These are phyloP conservation scores for Eupristina koningsbergeri DNA, from an alignment of 1,140 invertebrate genomes.

Conservation along the genomic window DNA sequence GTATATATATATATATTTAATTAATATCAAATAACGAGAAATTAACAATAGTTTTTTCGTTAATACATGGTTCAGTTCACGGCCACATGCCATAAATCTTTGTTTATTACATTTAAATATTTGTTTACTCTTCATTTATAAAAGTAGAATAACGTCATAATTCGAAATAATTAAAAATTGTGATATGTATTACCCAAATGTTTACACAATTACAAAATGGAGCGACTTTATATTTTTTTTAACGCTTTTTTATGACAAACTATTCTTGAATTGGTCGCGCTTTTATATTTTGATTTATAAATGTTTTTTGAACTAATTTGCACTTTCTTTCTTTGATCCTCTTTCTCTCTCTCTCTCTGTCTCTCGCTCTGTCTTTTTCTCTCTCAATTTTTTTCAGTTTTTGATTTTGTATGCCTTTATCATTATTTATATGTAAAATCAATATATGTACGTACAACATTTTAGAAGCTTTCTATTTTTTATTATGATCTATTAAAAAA, in stretches of 20 bases:
- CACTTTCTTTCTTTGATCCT: background rate
- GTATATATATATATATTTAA: background rate
- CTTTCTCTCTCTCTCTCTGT: background rate
- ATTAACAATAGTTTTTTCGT: background rate
- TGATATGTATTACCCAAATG: constrained; percentile 18
- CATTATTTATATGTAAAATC: no score
- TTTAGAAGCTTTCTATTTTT: no score
- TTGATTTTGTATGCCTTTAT: no score
- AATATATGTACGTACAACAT: no score
- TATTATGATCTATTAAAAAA: no score
- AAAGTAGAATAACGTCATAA: background rate
- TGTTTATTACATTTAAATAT: background rate
- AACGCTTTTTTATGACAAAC: background rate
- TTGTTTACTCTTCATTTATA: background rate
- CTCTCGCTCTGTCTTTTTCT: background rate
- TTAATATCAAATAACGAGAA: constrained; percentile 18
- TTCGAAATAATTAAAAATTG: constrained; percentile 31
- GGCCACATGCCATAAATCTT: background rate
- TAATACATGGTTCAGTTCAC: background rate
- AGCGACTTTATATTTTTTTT: background rate
- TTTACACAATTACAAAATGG: constrained; percentile 25
- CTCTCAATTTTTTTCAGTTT: no score
- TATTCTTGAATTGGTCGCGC: background rate
- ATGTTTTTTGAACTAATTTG: background rate
- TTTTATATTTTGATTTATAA: background rate